phyloP scores from a whole-genome alignment of 2,888 invertebrate genomes.

The Eupithecia vulgata region DNA sequence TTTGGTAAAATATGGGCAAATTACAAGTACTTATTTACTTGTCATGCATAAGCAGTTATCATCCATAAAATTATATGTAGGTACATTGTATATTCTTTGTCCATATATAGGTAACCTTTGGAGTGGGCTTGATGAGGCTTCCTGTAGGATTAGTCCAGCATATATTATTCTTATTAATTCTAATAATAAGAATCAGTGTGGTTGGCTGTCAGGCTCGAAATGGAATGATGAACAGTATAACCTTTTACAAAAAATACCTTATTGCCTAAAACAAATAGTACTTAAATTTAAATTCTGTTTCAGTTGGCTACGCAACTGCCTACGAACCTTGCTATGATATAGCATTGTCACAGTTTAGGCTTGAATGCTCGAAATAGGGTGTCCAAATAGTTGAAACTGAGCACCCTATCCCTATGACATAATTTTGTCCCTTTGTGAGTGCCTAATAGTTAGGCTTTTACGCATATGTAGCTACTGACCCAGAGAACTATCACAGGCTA shows the following conservation, averaged over 20 bases:
- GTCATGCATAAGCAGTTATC: neutral
- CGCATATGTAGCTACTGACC: neutral
- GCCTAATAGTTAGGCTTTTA: constrained; percentile 9
- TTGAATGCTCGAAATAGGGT: constrained; percentile 12
- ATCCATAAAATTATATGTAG: neutral
- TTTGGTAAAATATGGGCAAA: neutral
- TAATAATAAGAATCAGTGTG: neutral
- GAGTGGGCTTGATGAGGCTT: neutral
- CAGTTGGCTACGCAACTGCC: neutral
- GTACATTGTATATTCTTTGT: neutral
- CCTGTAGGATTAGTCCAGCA: neutral
- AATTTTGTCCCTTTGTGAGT: constrained; percentile 9
- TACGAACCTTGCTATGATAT: neutral
- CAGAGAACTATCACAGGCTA: neutral
- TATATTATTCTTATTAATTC: neutral
- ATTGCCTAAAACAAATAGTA: neutral
- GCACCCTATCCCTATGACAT: constrained; percentile 8
- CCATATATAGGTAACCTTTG: too few relatives aligned
- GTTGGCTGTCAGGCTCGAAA: neutral
- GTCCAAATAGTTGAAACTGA: constrained; percentile 3
- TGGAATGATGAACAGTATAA: too few relatives aligned
- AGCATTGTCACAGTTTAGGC: neutral
- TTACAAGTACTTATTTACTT: neutral
- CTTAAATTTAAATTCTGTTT: neutral
- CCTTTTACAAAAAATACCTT: neutral